phyloP scores from a whole-genome alignment of 2,113 vertebrate species.

The Dinomys branickii region DNA sequence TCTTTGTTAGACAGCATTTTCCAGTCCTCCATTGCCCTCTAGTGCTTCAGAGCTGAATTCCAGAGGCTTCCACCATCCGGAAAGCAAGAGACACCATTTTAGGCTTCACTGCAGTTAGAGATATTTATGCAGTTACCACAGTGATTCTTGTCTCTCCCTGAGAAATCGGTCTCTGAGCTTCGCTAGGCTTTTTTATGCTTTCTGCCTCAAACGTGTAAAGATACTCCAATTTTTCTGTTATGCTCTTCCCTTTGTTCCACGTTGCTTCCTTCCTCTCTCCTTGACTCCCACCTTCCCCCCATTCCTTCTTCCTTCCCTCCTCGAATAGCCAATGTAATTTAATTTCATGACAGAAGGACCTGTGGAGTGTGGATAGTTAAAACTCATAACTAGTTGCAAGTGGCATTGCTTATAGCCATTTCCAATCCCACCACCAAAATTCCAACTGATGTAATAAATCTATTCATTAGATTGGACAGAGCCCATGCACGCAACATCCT shows the following conservation, averaged over 20 bases:
- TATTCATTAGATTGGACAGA: neutral
- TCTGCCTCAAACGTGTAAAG: neutral
- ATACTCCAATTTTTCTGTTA: neutral
- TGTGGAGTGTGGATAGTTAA: neutral
- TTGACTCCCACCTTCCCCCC: neutral
- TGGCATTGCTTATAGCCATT: neutral
- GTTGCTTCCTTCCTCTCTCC: neutral
- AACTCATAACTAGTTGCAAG: neutral
- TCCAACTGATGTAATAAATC: neutral
- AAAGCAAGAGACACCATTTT: constrained; percentile 82
- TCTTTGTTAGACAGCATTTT: neutral
- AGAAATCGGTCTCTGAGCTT: constrained; percentile 13
- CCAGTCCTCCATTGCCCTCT: constrained; percentile 83
- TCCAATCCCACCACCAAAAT: neutral
- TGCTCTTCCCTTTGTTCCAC: neutral
- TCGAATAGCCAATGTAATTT: neutral
- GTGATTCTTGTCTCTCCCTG: neutral
- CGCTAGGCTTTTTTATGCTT: neutral
- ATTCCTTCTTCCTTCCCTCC: neutral
- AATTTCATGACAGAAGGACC: neutral
- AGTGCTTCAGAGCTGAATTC: constrained; percentile 64
- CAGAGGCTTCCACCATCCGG: constrained; percentile 58
- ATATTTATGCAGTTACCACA: neutral
- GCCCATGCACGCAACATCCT: neutral
- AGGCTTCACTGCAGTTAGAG: neutral